Evolutionary conservation across 1,140 invertebrate genomes (phyloP).

Genomic region (Telenomus remus): DNA sequence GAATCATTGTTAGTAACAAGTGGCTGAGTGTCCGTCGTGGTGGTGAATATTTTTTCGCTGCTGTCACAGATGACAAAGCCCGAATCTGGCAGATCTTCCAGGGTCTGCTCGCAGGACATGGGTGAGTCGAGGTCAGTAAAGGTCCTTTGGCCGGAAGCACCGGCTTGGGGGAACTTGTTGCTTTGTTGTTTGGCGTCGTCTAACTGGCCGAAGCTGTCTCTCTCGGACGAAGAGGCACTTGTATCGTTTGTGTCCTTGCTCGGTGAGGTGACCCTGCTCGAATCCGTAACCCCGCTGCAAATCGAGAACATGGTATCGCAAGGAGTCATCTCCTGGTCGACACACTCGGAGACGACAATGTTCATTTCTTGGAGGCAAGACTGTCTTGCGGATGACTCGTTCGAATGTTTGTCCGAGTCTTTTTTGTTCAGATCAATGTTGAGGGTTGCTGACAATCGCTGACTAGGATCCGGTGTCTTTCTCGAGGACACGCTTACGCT

Average conservation of each 20-base stretch:
- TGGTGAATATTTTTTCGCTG: constrained; percentile 68
- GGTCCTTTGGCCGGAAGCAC: constrained; percentile 46
- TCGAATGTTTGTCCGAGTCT: constrained; percentile 20
- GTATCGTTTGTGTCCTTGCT: constrained; percentile 38
- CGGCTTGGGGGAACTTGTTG: constrained; percentile 3
- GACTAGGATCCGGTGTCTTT: constrained; percentile 66
- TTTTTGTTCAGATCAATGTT: constrained; percentile 27
- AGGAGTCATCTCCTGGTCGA: constrained; percentile 68
- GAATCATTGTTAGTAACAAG: constrained; percentile 65
- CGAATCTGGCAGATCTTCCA: constrained; percentile 68
- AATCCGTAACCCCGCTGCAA: constrained; percentile 47
- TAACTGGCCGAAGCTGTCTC: constrained; percentile 38
- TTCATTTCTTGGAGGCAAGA: constrained; percentile 44
- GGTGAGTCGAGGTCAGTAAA: constrained; percentile 70
- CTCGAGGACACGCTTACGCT: constrained; percentile 60
- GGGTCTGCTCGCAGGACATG: constrained; percentile 71
- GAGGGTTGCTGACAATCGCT: constrained; percentile 64
- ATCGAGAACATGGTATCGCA: constrained; percentile 65
- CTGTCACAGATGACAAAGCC: constrained; percentile 70
- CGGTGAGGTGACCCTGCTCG: constrained; percentile 24
- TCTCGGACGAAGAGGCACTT: constrained; percentile 23
- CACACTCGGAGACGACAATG: constrained; percentile 43
- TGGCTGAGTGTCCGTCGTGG: constrained; percentile 61
- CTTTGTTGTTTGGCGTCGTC: constrained; percentile 44
- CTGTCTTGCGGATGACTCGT: constrained; percentile 36